Base-by-base conservation (phyloP, 2,888 invertebrate genomes). In the Cephalotes varians region DNA sequence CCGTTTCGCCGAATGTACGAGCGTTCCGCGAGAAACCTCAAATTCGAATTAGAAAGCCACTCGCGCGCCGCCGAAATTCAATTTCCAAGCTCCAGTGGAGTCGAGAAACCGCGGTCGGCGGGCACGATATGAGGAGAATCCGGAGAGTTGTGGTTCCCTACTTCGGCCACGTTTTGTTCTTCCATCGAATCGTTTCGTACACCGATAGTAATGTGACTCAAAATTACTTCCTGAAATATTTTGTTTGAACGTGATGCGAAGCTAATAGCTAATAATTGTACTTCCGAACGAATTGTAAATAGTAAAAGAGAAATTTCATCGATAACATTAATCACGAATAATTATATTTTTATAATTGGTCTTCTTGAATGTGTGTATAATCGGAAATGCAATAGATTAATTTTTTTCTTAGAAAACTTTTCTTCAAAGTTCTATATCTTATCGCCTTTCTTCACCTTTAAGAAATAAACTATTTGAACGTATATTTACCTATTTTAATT, bases 41-140 rank as follows among this genome's bases (percentile, higher is more conserved):
- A 86, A 88, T 87, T 87, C 86, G 86, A 86, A 90, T 90, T 89
- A 89, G 85, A 85, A 84, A 79, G 85, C 87, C 60, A 58, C 80
- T 83, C 60, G 73, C 82, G 84, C 64, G 44, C 73, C 73, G 64
- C 49, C 83, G 87, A 86, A 89, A 89, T 90, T 86, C 81, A 87
- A 89, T 90, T 90, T 86, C 84, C 67, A 84, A 77, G 71, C 18
- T 28, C 47, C 40, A 21, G 58, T 51, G 81, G 54, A 58, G 62
- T 49, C 64, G 74, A 76, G 65, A 65, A 65, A 76, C 65, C 65
- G 40, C 76, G 65, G 4, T 12, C 49, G 51, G 37, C 9, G 28
- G 44, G 67, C n/a, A 65, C 21, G 51, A 65, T 65, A 76, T 40
- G 76, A 76, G 72, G 72, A 79, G 73, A 81, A 83, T 79, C 37